Conservation (phyloP, 1,140 invertebrate genomes). For the Drosophila sulfurigaster region DNA sequence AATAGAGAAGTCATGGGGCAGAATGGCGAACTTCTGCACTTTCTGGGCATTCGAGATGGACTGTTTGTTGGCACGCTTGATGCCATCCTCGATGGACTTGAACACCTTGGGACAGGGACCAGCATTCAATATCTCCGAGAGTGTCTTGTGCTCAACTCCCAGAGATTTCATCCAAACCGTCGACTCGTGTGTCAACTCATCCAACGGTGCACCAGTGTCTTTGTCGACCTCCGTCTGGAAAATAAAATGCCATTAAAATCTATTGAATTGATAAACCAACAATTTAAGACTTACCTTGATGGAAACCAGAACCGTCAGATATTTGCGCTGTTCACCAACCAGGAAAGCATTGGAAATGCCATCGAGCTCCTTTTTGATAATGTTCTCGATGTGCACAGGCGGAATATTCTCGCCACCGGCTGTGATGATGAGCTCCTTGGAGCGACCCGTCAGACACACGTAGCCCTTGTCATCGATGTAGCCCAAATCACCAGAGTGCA, state of each 20-base stretch:
- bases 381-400: slow-evolving; percentile 94
- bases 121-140: slow-evolving; percentile 89
- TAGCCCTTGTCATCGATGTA: slow-evolving; percentile 90
- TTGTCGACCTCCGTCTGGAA: slow-evolving; percentile 85
- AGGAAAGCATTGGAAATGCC: slow-evolving; percentile 93
- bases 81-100: slow-evolving; percentile 91
- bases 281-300: slow-evolving; percentile 89
- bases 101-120: slow-evolving; percentile 87
- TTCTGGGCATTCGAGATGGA: slow-evolving; percentile 95
- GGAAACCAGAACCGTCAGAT: slow-evolving; percentile 93
- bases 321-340: slow-evolving; percentile 95
- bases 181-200: slow-evolving; percentile 89
- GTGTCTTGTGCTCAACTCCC: slow-evolving; percentile 89
- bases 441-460: slow-evolving; percentile 93
- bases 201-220: slow-evolving; percentile 89
- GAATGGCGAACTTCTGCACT: slow-evolving; percentile 95
- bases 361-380: slow-evolving; percentile 91
- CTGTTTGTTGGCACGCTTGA: slow-evolving; percentile 91
- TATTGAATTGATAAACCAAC: background rate
- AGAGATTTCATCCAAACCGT: slow-evolving; percentile 90
- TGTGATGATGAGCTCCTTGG: slow-evolving; percentile 96
- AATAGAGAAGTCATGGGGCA: slow-evolving; percentile 95
- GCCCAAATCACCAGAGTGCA: slow-evolving; percentile 94
- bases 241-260: background rate
- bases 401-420: slow-evolving; percentile 97